Conservation (phyloP, 1,140 invertebrate genomes). For the Oreohelix idahoensis region DNA sequence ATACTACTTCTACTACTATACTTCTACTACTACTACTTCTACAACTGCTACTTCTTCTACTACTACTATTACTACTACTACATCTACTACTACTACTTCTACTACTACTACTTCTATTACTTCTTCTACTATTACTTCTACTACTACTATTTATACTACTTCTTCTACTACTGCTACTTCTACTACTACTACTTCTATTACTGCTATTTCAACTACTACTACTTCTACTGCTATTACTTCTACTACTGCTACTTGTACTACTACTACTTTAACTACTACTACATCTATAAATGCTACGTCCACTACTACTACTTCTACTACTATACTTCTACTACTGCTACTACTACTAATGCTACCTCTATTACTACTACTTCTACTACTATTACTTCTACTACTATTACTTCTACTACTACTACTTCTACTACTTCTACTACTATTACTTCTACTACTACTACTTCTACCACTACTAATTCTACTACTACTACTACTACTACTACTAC, state of each 20-base stretch:
- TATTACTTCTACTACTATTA: too few species aligned
- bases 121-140: background rate
- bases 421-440: background rate
- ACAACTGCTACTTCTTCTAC: background rate
- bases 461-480: background rate
- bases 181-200: too few species aligned
- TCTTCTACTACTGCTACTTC: constrained; percentile 3
- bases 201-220: too few species aligned
- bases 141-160: background rate
- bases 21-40: constrained; percentile 12
- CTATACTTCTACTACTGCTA: too few species aligned
- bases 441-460: background rate
- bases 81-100: background rate
- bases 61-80: background rate
- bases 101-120: background rate
- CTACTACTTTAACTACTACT: too few species aligned
- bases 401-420: background rate
- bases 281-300: too few species aligned
- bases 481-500: constrained; percentile 20
- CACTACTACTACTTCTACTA: too few species aligned
- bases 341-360: too few species aligned
- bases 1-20: background rate
- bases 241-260: too few species aligned
- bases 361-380: too few species aligned
- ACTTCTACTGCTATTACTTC: too few species aligned